phyloP scores from a whole-genome alignment of 2,797 vertebrate species.

The Gymnothorax javanicus region DNA sequence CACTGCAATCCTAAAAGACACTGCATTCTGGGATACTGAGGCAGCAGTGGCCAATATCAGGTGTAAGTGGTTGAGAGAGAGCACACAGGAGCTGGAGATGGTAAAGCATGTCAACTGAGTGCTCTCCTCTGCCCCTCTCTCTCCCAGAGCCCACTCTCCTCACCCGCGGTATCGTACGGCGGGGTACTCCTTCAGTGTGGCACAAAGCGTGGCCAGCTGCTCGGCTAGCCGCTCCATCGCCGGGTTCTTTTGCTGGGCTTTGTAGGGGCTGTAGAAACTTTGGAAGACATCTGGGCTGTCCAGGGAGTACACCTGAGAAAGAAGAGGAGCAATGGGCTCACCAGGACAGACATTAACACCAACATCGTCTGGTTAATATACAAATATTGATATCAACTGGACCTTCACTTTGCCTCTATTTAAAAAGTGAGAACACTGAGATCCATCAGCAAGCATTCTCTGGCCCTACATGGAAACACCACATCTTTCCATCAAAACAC shows the following conservation, averaged over 20 bases:
- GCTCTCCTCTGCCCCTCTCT: neutral
- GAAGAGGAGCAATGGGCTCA: neutral
- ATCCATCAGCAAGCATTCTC: neutral
- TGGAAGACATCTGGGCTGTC: slow-evolving; percentile 90
- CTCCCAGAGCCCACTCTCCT: slow-evolving; percentile 50
- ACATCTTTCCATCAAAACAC: neutral
- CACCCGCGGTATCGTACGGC: slow-evolving; percentile 92
- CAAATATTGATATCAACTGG: neutral
- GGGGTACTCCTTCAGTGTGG: slow-evolving; percentile 94
- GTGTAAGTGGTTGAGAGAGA: neutral
- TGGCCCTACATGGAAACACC: neutral
- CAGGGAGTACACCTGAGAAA: slow-evolving; percentile 80
- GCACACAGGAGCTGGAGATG: neutral
- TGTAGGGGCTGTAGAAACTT: slow-evolving; percentile 96
- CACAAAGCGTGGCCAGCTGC: slow-evolving; percentile 92
- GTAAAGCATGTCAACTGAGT: neutral
- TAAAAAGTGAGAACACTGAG: neutral
- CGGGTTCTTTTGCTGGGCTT: slow-evolving; percentile 91
- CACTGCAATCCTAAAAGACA: neutral
- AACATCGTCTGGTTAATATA: too few relatives aligned
- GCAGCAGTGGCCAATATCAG: neutral
- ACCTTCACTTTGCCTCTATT: neutral
- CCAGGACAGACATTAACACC: slow-evolving; percentile 5
- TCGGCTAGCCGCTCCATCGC: slow-evolving; percentile 93
- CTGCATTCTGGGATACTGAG: neutral